Evolutionary conservation across 2,888 invertebrate genomes (phyloP), one percentile per base, ranked within the genome.

Genomic region (Nemotelus pantherinus): DNA sequence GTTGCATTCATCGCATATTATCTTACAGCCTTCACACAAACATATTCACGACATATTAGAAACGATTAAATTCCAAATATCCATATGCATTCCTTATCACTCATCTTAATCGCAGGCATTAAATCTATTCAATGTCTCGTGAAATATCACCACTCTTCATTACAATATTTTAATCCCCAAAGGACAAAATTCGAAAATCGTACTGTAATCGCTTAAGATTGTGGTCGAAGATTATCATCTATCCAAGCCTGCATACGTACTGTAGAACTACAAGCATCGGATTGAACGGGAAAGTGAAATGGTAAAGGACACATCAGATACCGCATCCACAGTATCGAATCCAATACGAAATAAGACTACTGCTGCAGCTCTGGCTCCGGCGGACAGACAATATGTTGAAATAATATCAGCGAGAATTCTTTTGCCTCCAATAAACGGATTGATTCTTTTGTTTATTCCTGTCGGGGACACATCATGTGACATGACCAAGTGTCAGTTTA

Each of bases 401-500:
- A 70, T 58, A 70, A 70, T 58, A 77, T 77, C 70, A 58, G 55
- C 58, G 68, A 65, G 25, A 77, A 68, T 77, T 44, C 25, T 77
- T 70, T 53, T 50, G 77, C 67, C 77, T 77, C 60, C 70, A 70
- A 70, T 77, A 77, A 77, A 77, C 77, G 77, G 77, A 77, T 77
- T 76, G 47, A 53, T 50, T 50, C 70, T 53, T 70, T 77, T 77
- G 68, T 77, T 77, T 77, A 68, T 63, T 58, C 53, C 57, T 76
- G 55, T 9, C 64, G 55, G 60, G 60, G 65, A 65, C 67, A 77
- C 60, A 70, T 63, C 44, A 65, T 58, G 60, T 72, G 57, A 76
- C 64, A 77, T 64, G 77, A 45, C 77, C 70, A 77, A 77, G 77
- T 77, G 77, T 77, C 77, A 77, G 45, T 77, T 77, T 77, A 77